Base-by-base conservation (phyloP, 2,888 invertebrate species). In the Drosophila mimetica region DNA sequence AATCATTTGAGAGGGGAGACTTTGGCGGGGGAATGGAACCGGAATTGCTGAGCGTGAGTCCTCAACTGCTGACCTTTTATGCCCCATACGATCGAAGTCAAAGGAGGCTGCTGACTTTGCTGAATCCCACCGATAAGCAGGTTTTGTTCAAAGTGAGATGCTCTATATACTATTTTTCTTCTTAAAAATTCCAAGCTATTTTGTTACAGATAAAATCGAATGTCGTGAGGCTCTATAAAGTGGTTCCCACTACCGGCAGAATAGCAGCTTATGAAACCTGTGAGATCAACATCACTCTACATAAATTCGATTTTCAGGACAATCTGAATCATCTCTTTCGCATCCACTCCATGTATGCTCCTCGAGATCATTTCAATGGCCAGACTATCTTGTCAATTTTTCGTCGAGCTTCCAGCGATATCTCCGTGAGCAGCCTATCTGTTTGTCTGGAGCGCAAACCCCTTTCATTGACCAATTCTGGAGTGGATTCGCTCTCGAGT, bases 81-180 rank as follows among this genome's bases (percentile, higher is more conserved):
- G 51, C 79, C 1, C 87, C 82, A 0, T 87, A 79, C 46, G 18
- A 67, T 50, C 59, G 63, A 7, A 30, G 3, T 0, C 82, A 82
- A 47, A 64, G 20, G 1, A 69, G 87, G 5, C 16, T 52, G 0
- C 32, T 82, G 0, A 75, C 72, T 1, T 36, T 87, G 0, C 14
- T 79, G n/a, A 82, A 82, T 60, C 75, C 79, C 4, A 75, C 46
- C 0, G 0, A 18, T 0, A 1, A 1, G 0, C 9, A 18, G 1
- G 20, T 85, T 8, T 11, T 87, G 1, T 82, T 70, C n/a, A 82
- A 87, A 44, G 37, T 86, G 2, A 37, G 53, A 4, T 9, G 9
- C 4, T 9, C 14, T 13, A 5, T 2, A 2, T 14, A 6, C 1
- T 14, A 25, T 14, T 7, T 8, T 3, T n/a, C 4, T 5, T 4